Percentiles rank a stretch among this genome's conserved stretches.
Conservation (phyloP, 2,888 invertebrate species). For the Mechanitis mazaeus region DNA sequence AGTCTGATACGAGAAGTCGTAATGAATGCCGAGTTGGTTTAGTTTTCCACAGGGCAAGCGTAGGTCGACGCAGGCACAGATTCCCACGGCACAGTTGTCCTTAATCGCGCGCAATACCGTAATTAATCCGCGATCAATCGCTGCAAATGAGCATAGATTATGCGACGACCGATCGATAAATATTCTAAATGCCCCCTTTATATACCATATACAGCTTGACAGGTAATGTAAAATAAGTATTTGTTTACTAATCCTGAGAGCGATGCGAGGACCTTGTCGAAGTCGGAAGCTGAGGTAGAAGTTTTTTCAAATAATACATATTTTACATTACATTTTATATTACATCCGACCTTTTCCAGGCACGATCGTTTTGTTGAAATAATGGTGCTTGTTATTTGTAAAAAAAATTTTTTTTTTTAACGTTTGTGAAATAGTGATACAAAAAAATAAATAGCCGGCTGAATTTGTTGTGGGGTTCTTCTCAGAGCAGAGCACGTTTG, state of each 20-base stretch:
- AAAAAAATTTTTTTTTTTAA: no score
- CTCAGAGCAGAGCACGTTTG: no score
- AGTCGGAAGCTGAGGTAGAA: background rate
- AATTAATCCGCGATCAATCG: constrained; percentile 32
- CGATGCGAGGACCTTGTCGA: background rate
- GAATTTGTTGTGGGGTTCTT: no score
- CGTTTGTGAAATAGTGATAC: no score
- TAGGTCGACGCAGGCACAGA: constrained; percentile 37
- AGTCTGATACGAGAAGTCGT: background rate
- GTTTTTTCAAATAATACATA: no score
- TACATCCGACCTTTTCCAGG: no score
- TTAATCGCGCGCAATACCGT: constrained; percentile 42
- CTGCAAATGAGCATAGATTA: constrained; percentile 30
- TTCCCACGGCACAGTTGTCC: constrained; percentile 72
- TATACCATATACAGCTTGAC: constrained; percentile 18
- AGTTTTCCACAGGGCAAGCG: constrained; percentile 25
- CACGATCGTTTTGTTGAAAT: no score
- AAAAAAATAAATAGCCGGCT: no score
- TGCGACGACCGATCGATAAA: constrained; percentile 24
- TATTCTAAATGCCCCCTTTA: constrained; percentile 26
- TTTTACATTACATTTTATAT: no score
- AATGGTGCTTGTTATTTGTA: no score
- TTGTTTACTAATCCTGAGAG: constrained; percentile 13
- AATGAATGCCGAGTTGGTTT: constrained; percentile 26
- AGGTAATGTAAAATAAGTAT: constrained; percentile 18